Base-by-base conservation (phyloP, 2,113 vertebrate species). In the Protomyctophum bolini region DNA sequence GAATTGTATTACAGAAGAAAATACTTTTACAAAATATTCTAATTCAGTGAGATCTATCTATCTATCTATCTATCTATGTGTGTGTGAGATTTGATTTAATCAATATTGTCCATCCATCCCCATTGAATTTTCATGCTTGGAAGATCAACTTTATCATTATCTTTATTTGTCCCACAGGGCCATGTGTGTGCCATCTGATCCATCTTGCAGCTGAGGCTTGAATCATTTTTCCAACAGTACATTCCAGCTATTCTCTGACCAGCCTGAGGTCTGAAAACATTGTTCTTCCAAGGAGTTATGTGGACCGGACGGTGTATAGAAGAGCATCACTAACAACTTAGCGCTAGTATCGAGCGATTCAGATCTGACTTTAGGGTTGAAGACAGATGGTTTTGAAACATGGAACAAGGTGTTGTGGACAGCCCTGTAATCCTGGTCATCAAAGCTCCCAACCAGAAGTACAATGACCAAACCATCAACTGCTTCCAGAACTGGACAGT, bases 401-500 rank as follows among this genome's bases (percentile, higher is more conserved):
- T 95, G 95, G 92, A 95, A 72, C 94, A 87, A 63, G 89, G 87
- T 76, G 87, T 91, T 55, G 88, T 92, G 90, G 94, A 94, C 76
- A 82, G 80, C 83, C 95, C 95, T 10, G 96, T 97, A 67, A 97
- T 90, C 58, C 93, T 98, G 58, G 92, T 98, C 83, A 97, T 98
- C 88, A 97, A 93, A 85, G 94, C 97, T 2, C 97, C 97, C 70
- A 98, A 97, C 90, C 97, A 98, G 92, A 97, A 96, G 9, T 98
- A 97, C 87, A 89, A 92, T 63, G 97, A 98, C 85, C 97, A 98
- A 92, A 97, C 95, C 63, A 92, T 98, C 87, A 94, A 92, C 90
- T 98, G 97, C 79, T 95, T 89, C 81, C 91, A 95, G 83, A 92
- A 96, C 86, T 98, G 97, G 97, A 98, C 96, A 11, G 97, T 98